A percentile compares a stretch with the other conserved stretches of the same genome.
These are phyloP conservation scores for Hemicordylus capensis DNA, from an alignment of 2,113 vertebrate species.

Conservation along the genomic window DNA sequence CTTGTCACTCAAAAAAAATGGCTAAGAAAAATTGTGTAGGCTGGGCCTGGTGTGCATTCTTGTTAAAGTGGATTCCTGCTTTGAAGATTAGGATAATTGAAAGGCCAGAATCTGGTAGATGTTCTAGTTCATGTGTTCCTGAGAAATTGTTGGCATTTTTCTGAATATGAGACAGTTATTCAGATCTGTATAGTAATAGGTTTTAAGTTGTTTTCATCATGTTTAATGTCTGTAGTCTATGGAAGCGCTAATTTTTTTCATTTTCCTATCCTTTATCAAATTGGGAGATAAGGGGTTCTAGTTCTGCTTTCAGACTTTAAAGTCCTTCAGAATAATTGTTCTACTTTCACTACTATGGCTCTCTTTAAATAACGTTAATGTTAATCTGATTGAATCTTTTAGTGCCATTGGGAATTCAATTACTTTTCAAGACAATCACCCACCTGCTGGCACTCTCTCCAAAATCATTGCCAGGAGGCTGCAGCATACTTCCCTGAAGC, in stretches of 20 bases:
- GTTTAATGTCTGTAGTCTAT: slow-evolving; percentile 39
- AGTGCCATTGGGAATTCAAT: slow-evolving; percentile 39
- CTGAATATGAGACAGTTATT: slow-evolving; percentile 36
- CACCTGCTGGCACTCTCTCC: no score
- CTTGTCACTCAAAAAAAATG: neutral
- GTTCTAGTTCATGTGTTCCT: neutral
- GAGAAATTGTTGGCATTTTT: neutral
- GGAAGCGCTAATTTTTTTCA: slow-evolving; percentile 39
- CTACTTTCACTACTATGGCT: slow-evolving; percentile 7
- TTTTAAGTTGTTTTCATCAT: slow-evolving; percentile 23
- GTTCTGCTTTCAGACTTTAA: slow-evolving; percentile 40
- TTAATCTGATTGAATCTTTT: slow-evolving; percentile 60
- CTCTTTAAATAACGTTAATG: slow-evolving; percentile 22
- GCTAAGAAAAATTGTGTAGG: neutral
- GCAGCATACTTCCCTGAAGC: no score
- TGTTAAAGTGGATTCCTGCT: neutral
- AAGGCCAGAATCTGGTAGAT: slow-evolving; percentile 8
- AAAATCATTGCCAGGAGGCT: no score
- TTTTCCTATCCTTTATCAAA: slow-evolving; percentile 23
- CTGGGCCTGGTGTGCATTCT: fast-evolving
- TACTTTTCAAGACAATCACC: neutral
- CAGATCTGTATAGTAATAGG: slow-evolving; percentile 11
- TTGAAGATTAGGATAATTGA: slow-evolving; percentile 8
- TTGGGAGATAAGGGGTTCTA: slow-evolving; percentile 29
- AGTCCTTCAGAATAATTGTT: slow-evolving; percentile 26